A percentile compares a stretch with the other conserved stretches of the same genome.
phyloP scores from a whole-genome alignment of 2,888 invertebrate genomes.

The Amphipyra tragopoginis region DNA sequence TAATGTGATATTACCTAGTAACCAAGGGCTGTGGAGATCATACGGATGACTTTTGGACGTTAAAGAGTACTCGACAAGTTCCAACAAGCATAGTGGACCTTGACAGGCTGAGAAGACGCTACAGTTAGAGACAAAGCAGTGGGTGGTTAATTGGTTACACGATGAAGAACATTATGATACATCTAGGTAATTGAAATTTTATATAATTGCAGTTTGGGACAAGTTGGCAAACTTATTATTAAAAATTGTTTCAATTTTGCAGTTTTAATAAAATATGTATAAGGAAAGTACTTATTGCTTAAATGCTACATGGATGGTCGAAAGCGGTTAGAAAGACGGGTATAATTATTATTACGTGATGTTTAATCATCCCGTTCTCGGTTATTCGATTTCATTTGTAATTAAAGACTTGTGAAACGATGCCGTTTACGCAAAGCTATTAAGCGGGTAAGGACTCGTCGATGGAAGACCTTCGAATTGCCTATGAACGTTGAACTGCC shows the following conservation, averaged over 20 bases:
- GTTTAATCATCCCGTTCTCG: slow-evolving; percentile 43
- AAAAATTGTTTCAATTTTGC: slow-evolving; percentile 3
- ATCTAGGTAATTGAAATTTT: no score
- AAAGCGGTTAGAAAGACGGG: slow-evolving; percentile 50
- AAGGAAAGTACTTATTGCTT: slow-evolving; percentile 18
- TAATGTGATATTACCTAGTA: neutral
- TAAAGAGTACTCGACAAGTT: slow-evolving; percentile 18
- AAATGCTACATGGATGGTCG: slow-evolving; percentile 26
- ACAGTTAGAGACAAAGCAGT: neutral
- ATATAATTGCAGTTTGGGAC: neutral
- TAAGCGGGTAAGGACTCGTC: slow-evolving; percentile 66
- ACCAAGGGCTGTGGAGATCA: slow-evolving; percentile 4
- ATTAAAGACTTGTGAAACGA: slow-evolving; percentile 61
- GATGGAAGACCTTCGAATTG: slow-evolving; percentile 56
- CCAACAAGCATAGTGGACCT: slow-evolving; percentile 12
- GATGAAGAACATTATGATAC: neutral
- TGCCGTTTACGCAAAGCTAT: slow-evolving; percentile 67
- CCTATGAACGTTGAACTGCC: no score
- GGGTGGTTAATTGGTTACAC: neutral
- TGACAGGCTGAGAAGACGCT: slow-evolving; percentile 12
- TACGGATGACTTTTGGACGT: slow-evolving; percentile 5
- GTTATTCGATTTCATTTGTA: slow-evolving; percentile 62
- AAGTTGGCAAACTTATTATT: neutral
- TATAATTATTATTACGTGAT: slow-evolving; percentile 50
- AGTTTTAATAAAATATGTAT: slow-evolving; percentile 21